Conservation (phyloP, 2,797 vertebrate species). For the Astyanax mexicanus region DNA sequence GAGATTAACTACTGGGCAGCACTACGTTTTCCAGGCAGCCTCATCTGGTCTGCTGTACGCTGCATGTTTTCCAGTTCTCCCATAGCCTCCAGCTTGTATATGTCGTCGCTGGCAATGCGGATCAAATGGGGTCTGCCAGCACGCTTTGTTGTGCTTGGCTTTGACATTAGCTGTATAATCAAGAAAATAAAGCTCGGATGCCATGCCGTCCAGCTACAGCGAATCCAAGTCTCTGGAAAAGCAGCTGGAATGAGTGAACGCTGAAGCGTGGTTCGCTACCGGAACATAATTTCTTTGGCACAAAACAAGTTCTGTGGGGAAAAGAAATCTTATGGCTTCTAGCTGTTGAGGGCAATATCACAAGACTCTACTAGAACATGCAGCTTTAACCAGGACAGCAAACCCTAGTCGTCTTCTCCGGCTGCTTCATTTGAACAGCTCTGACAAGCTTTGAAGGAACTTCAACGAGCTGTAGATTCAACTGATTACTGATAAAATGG, state of each 20-base stretch:
- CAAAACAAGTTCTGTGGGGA: neutral
- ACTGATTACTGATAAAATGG: neutral
- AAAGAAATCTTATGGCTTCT: no score
- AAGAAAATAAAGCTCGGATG: neutral
- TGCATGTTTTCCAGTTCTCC: slow-evolving; percentile 20
- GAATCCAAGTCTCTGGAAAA: neutral
- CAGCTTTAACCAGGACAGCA: neutral
- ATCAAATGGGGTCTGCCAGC: slow-evolving; percentile 30
- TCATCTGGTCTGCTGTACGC: slow-evolving; percentile 19
- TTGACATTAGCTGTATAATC: neutral
- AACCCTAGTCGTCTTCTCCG: neutral
- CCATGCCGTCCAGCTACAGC: neutral
- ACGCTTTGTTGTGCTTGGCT: neutral
- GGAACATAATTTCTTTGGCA: neutral
- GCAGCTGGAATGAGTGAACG: neutral
- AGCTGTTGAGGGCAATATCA: neutral
- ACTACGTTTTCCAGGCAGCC: slow-evolving; percentile 22
- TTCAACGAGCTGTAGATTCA: neutral
- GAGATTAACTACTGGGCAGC: slow-evolving; percentile 31
- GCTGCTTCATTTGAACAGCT: neutral
- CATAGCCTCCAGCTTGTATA: slow-evolving; percentile 31
- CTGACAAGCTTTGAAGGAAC: neutral
- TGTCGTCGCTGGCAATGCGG: slow-evolving; percentile 20
- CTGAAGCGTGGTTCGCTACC: neutral
- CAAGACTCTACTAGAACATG: neutral